Evolutionary conservation across 1,140 invertebrate genomes (phyloP).

Genomic region (Octopus bimaculoides): DNA sequence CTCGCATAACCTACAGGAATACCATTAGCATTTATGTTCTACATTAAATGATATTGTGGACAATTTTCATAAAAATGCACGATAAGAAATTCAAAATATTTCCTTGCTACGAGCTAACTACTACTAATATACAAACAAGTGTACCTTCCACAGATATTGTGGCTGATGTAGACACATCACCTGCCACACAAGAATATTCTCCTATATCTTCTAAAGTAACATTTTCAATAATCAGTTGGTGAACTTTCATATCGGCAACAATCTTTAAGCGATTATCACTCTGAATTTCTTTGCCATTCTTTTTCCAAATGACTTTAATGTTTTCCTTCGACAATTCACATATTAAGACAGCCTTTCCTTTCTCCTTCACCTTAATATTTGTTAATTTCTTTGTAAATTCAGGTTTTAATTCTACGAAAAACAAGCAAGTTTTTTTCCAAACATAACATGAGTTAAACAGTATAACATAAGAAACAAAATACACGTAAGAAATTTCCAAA

Average conservation of each 20-base stretch:
- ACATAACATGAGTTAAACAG: no score
- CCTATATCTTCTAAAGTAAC: constrained; percentile 43
- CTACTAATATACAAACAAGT: neutral
- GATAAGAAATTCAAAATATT: no score
- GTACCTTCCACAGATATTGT: constrained; percentile 47
- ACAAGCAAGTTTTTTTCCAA: no score
- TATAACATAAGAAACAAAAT: no score
- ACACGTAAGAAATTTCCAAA: no score
- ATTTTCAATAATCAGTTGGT: constrained; percentile 46
- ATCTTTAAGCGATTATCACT: constrained; percentile 73
- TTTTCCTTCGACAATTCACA: neutral
- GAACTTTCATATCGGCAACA: constrained; percentile 40
- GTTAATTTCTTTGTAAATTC: neutral
- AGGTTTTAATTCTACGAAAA: neutral
- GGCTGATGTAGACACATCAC: constrained; percentile 42
- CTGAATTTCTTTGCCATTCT: constrained; percentile 69
- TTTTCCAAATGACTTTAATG: constrained; percentile 72
- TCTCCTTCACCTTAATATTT: neutral
- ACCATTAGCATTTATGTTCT: no score
- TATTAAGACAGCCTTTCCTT: neutral
- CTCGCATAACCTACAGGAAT: no score
- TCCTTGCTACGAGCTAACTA: no score
- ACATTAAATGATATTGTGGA: no score
- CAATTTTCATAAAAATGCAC: no score
- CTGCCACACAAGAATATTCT: constrained; percentile 44